Evolutionary conservation across 2,113 vertebrate species (phyloP), one percentile per base, ranked within the genome.

Genomic region (Lota lota): DNA sequence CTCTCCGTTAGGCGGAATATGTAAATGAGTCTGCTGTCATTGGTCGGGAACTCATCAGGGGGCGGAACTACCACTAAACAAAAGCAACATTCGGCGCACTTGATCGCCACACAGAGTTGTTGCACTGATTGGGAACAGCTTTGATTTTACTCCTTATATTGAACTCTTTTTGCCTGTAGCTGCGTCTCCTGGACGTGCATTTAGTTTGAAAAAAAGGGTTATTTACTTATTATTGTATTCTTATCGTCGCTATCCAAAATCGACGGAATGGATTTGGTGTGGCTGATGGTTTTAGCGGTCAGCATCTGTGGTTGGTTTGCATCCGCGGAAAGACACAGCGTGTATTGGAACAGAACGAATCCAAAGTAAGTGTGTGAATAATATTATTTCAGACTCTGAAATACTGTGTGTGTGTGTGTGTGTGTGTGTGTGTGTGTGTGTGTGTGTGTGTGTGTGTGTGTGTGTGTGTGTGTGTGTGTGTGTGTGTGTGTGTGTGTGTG

Each of bases 321-420:
- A 5, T 86, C 77, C 2, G 88, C 91, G 20, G 92, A 93, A 77
- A 86, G 92, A 74, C 91, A 93, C 85, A 92, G 91, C 79, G 91
- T 93, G 57, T 92, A 88, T 61, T 93, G 92, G 92, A 93, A 93
- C 87, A 79, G 88, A 77, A 83, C 90, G 0, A 93, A 93, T 64
- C 67, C 86, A 18, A 82, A 90, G 92, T 93, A 85, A 92, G 91
- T 84, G 33, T 54, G 19, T 19, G 14, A 20, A 7, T 36, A n/a
- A n/a, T 36, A 16, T 18, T 59, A 1, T 21, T 60, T 60, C 7
- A 3, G 21, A 33, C 56, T 24, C n/a, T n/a, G n/a, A n/a, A n/a
- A n/a, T n/a, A n/a, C n/a, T n/a, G n/a, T n/a, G n/a, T n/a, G n/a
- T 28, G 28, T 28, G 28, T 28, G 28, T 66, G 22, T 56, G 14